Evolutionary conservation across 2,113 vertebrate genomes (phyloP), one percentile per base, ranked within the genome.

Genomic region (Monarcha castaneiventris): DNA sequence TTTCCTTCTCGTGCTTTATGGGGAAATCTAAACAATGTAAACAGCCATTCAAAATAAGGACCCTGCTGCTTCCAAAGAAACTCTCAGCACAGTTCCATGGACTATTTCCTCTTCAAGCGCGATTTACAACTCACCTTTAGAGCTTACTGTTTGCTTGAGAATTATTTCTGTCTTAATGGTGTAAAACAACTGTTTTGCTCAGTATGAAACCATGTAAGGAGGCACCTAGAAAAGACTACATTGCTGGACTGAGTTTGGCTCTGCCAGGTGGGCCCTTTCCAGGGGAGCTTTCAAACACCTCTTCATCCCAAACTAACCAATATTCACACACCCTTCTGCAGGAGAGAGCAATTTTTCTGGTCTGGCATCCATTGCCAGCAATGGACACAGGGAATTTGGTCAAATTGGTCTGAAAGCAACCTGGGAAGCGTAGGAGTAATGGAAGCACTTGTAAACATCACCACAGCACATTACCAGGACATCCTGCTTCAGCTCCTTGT

Each of bases 381-480:
- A 80, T 14, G 83, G 93, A 89, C 79, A 43, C 26, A 6, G 19
- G 58, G 39, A 91, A 62, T 52, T 82, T 30, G 68, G 75, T 87
- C 66, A 37, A 29, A 56, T 13, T 19, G 33, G 35, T 81, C 56
- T 16, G 17, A 73, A 92, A 88, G 59, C 55, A 61, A 35, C n/a
- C 54, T 19, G 62, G 84, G 62, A 61, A 90, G 75, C 1, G 0
- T 1, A 54, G 39, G 59, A 84, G 37, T 16, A 89, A 52, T 78
- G 94, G 94, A 95, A 97, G 93, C 90, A 81, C 88, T 84, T 30
- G 88, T 71, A 54, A 84, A 80, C 4, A 4, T 49, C 78, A 39
- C 74, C 13, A 62, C 44, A 58, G 80, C 6, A 4, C 41, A 11
- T 13, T 2, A 8, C 64, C 37, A 37, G 37, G 39, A 73, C 13